phyloP scores from a whole-genome alignment of 2,113 vertebrate species.

The Rhinolophus ferrumequinum region DNA sequence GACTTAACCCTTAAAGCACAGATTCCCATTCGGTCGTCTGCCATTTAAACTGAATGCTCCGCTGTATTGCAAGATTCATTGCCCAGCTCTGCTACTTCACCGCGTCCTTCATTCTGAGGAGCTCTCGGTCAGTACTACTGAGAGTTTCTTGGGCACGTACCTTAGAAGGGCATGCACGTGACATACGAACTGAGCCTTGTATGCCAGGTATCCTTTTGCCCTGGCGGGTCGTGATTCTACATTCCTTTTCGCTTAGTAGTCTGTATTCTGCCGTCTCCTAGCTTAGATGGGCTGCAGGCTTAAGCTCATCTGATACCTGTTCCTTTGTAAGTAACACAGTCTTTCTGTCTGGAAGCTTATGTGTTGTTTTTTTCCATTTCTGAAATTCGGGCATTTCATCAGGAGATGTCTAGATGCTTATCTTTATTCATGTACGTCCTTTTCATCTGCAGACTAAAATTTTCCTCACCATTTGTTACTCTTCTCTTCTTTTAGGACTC shows the following conservation, averaged over 20 bases:
- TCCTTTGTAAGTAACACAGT: not conserved
- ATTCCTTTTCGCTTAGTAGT: not conserved
- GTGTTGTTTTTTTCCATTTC: not conserved
- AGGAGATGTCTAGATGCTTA: not conserved
- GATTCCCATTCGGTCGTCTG: not conserved
- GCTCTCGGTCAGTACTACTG: not conserved
- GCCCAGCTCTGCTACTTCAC: not conserved
- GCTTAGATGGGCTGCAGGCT: not conserved
- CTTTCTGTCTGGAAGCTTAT: not conserved
- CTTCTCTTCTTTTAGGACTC: not conserved
- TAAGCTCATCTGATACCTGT: not conserved
- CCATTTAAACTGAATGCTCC: not conserved
- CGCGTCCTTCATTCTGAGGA: not conserved
- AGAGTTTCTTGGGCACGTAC: not conserved
- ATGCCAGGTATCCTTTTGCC: not conserved
- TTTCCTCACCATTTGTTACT: not conserved
- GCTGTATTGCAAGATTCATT: not conserved
- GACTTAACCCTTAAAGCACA: not conserved
- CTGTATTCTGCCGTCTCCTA: not conserved
- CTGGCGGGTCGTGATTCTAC: not conserved
- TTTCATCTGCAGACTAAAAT: not conserved
- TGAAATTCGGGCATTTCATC: not conserved
- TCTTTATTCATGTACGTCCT: not conserved
- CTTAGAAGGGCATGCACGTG: not conserved
- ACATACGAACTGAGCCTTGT: not conserved